Conservation (phyloP, 1,140 invertebrate species). For the Nixonia krombeini region DNA sequence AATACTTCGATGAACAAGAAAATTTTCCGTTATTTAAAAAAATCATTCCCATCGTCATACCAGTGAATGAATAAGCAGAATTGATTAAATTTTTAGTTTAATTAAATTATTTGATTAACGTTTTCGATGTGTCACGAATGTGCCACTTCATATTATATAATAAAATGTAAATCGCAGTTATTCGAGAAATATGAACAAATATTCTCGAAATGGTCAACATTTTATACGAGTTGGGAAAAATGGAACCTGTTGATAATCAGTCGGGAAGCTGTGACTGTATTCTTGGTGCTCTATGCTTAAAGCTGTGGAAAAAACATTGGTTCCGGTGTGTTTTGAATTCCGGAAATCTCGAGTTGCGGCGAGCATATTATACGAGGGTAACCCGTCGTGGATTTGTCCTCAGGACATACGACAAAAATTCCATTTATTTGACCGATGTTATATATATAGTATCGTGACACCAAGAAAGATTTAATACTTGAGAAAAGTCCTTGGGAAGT, state of each 20-base stretch:
- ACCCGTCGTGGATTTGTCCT: constrained; percentile 15
- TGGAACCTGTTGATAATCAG: constrained; percentile 6
- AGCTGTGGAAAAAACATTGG: neutral
- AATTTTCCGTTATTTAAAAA: no score
- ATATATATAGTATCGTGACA: neutral
- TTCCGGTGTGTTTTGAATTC: neutral
- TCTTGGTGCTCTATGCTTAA: neutral
- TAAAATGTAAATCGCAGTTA: no score
- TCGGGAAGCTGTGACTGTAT: neutral
- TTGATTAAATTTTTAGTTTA: no score
- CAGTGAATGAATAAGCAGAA: no score
- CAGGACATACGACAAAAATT: constrained; percentile 6
- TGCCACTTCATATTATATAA: no score
- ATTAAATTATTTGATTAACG: no score
- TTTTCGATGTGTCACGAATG: no score
- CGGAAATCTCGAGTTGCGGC: constrained; percentile 7
- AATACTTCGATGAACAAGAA: no score
- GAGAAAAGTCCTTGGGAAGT: neutral
- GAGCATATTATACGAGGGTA: constrained; percentile 13
- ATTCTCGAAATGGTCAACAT: no score
- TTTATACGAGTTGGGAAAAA: neutral
- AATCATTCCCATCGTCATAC: no score
- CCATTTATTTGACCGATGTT: constrained; percentile 11
- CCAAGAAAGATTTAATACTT: constrained; percentile 5
- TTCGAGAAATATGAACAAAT: no score